Base-by-base conservation (phyloP, 2,888 invertebrate genomes). In the Gasteruption jaculator region DNA sequence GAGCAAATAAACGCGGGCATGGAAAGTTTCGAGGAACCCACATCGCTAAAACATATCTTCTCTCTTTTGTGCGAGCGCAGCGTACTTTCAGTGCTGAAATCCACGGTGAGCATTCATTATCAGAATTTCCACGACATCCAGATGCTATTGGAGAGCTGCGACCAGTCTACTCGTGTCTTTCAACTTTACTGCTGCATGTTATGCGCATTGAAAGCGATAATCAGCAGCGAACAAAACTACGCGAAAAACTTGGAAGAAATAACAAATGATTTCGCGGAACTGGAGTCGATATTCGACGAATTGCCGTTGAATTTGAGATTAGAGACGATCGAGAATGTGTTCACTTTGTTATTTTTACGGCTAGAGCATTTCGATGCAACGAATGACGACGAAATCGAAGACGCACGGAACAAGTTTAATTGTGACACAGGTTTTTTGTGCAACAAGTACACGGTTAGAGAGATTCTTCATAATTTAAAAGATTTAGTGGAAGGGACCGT, bases 321-420 rank as follows among this genome's bases (percentile, higher is more conserved):
- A 1, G 82, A 85, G 71, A 74, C 84, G 1, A 74, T 87, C 40
- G 84, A 86, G 65, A 81, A 85, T 64, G 76, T 87, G 49, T 87
- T 86, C 64, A 76, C 81, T 1, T 75, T 86, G 52, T 73, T 87
- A 25, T 85, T 86, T 65, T 58, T 85, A 33, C 76, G 80, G 50
- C 75, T 77, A 52, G 79, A 82, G 57, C 79, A 82, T 60, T 74
- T 82, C 46, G 76, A 76, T 8, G 18, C 7, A 8, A 61, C 57
- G 10, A 58, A 53, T n/a, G 51, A 53, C 43, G 71, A 76, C 49
- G 74, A 77, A 50, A 74, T 73, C 38, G 75, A 63, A 43, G 75
- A 73, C 54, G 75, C 75, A 14, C 33, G 33, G 20, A 58, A 59
- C 30, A 67, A 73, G 14, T 73, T 73, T 5, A 75, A 63, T 18